These are phyloP conservation scores for Gobiocypris rarus DNA, from an alignment of 2,113 vertebrate genomes.

Conservation along the genomic window DNA sequence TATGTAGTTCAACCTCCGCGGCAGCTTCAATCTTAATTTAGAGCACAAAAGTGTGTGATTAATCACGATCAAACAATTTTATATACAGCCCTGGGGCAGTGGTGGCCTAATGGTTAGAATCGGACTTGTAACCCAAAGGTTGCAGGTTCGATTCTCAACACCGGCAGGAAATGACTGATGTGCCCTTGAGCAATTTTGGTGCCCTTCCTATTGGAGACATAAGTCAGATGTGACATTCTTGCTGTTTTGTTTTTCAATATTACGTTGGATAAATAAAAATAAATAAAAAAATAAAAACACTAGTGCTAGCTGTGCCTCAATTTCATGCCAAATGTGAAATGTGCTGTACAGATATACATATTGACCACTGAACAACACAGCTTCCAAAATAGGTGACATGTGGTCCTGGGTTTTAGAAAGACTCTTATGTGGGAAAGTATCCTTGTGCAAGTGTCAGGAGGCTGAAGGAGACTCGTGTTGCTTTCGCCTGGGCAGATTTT, in stretches of 20 bases:
- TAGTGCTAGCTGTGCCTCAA: background rate
- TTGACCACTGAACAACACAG: background rate
- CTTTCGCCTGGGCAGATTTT: background rate
- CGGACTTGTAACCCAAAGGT: too few species aligned
- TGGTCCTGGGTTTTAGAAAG: background rate
- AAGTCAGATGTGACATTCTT: background rate
- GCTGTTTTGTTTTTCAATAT: background rate
- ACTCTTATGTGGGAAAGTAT: background rate
- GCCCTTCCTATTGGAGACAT: background rate
- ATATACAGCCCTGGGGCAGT: too few species aligned
- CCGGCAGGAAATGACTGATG: too few species aligned
- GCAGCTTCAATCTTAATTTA: background rate
- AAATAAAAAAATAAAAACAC: background rate
- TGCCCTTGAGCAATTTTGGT: too few species aligned
- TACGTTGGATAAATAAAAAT: background rate
- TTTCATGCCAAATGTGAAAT: background rate
- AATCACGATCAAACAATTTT: too few species aligned
- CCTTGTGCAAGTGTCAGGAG: background rate
- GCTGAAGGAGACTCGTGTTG: background rate
- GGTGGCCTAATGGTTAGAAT: too few species aligned
- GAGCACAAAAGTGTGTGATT: background rate
- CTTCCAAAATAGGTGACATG: background rate
- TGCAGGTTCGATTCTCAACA: too few species aligned
- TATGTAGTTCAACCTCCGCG: background rate
- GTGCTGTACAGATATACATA: background rate